phyloP scores from a whole-genome alignment of 2,113 vertebrate species.

The Platichthys flesus region DNA sequence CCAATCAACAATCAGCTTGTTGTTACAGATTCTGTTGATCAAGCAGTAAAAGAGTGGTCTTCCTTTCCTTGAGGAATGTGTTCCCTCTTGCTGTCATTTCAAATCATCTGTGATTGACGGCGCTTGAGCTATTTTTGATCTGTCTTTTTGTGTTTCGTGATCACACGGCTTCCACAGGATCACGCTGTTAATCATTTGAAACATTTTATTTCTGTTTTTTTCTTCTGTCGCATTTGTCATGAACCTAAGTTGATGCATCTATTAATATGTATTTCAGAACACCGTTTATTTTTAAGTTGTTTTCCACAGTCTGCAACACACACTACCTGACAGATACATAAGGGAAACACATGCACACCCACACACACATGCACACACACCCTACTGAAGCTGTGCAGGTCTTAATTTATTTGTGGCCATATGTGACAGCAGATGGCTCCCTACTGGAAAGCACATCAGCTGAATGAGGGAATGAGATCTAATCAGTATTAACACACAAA shows the following conservation, averaged over 20 bases:
- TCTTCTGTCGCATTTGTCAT: conserved; percentile 27
- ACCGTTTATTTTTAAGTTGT: not conserved
- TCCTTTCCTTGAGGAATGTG: conserved; percentile 46
- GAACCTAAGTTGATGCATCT: conserved; percentile 28
- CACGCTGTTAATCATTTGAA: conserved; percentile 25
- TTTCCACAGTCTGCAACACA: not conserved
- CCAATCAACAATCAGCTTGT: conserved; percentile 72
- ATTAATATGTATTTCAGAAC: not conserved
- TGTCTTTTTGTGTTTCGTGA: conserved; percentile 39
- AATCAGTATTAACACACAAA: conserved; percentile 68
- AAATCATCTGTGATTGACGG: conserved; percentile 55
- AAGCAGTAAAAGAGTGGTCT: conserved; percentile 17
- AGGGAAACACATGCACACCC: not conserved
- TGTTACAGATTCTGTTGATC: conserved; percentile 65
- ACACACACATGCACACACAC: not conserved
- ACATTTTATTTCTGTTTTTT: not conserved
- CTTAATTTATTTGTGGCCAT: conserved; percentile 59
- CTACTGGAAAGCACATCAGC: conserved; percentile 35
- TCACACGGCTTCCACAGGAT: conserved; percentile 21
- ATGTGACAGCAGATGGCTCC: conserved; percentile 76
- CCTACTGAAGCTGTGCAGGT: conserved; percentile 23
- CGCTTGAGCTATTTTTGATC: conserved; percentile 38
- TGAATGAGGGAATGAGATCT: conserved; percentile 61
- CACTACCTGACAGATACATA: conserved; percentile 4
- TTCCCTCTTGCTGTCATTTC: conserved; percentile 49